These are phyloP conservation scores for Drosophila ustulata DNA, from an alignment of 2,888 invertebrate genomes.

Conservation along the genomic window DNA sequence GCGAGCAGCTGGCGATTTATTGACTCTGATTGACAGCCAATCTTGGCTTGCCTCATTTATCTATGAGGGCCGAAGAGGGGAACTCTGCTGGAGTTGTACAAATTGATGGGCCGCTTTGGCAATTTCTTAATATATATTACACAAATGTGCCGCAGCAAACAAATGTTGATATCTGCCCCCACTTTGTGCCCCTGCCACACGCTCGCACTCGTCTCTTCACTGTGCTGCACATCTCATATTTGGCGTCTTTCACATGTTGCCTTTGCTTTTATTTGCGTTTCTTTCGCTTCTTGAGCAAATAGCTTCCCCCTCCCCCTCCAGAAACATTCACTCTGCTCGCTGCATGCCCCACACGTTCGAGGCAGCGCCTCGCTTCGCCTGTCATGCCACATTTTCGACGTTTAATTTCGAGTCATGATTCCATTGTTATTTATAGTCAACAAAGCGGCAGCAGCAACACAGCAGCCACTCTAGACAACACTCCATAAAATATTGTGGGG, in stretches of 20 bases:
- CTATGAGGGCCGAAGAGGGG: background rate
- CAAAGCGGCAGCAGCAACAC: conserved; percentile 56
- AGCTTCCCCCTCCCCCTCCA: conserved; percentile 1
- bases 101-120: conserved; percentile 51
- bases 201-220: conserved; percentile 16
- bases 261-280: conserved; percentile 56
- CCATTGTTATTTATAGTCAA: conserved; percentile 80
- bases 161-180: conserved; percentile 22
- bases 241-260: conserved; percentile 42
- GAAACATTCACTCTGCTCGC: conserved; percentile 3
- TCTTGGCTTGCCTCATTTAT: conserved; percentile 24
- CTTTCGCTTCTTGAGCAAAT: conserved; percentile 63
- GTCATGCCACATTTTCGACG: conserved; percentile 61
- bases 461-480: conserved; percentile 71
- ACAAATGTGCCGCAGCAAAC: conserved; percentile 46
- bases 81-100: conserved; percentile 35
- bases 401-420: conserved; percentile 80
- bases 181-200: background rate
- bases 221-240: conserved; percentile 48
- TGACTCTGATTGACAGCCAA: conserved; percentile 42
- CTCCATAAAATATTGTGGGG: conserved; percentile 74
- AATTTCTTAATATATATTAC: conserved; percentile 54
- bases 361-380: background rate
- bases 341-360: background rate
- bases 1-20: conserved; percentile 22